Percentiles rank a stretch among this genome's conserved stretches.
These are phyloP conservation scores for Balanococcus diminutus DNA, from an alignment of 2,888 invertebrate species.

Conservation along the genomic window DNA sequence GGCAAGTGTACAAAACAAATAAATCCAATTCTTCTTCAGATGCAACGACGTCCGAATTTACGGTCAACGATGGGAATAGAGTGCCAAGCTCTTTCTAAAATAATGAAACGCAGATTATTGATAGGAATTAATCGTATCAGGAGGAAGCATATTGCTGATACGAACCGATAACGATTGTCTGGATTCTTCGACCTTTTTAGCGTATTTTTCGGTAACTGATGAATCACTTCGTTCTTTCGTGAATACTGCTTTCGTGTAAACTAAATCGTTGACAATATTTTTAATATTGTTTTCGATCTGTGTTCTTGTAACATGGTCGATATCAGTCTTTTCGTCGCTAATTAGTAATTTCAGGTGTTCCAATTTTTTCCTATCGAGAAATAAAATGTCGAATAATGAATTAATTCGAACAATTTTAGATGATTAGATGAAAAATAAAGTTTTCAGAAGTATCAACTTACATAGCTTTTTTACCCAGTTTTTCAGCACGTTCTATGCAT, in stretches of 20 bases:
- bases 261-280: slow-evolving; percentile 37
- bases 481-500: slow-evolving; percentile 15
- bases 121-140: neutral
- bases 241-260: slow-evolving; percentile 50
- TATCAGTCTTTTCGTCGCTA: slow-evolving; percentile 42
- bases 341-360: slow-evolving; percentile 40
- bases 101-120: neutral
- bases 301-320: slow-evolving; percentile 6
- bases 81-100: slow-evolving; percentile 46
- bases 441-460: neutral
- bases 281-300: slow-evolving; percentile 38
- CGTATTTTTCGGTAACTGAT: slow-evolving; percentile 47
- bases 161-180: slow-evolving; percentile 32
- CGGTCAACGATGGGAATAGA: slow-evolving; percentile 30
- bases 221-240: slow-evolving; percentile 37
- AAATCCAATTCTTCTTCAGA: slow-evolving; percentile 44
- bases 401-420: neutral
- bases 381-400: neutral
- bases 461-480: slow-evolving; percentile 32
- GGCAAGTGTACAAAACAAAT: slow-evolving; percentile 47
- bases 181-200: slow-evolving; percentile 44
- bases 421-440: neutral
- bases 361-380: slow-evolving; percentile 49
- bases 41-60: neutral
- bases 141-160: neutral